Base-by-base conservation (phyloP, 2,888 invertebrate genomes). In the Adelphocoris suturalis region DNA sequence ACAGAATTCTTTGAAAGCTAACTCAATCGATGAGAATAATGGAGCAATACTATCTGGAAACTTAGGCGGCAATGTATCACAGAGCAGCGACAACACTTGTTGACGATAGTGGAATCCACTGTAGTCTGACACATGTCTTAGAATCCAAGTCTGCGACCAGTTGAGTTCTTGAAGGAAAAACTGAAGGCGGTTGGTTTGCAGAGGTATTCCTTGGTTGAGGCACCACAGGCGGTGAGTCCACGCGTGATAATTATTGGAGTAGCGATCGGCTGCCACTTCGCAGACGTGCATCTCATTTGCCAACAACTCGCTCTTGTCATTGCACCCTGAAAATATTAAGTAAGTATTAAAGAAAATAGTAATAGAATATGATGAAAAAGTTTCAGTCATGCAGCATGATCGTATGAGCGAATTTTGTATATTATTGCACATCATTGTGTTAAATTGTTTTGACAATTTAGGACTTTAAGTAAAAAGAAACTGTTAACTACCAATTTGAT, bases 171-270 rank as follows among this genome's bases (percentile, higher is more conserved):
- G 87, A 11, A 78, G 88, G 27, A 89, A 81, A 80, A 52, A 88
- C 27, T 61, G 47, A 13, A 23, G 27, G 19, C 55, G 27, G 76
- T 78, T 89, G 37, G 23, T 23, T 46, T 90, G 68, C 47, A 55
- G 12, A 0, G 90, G 90, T n/a, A 89, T 23, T 27, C 90, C 76
- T 61, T 90, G 91, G 48, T 90, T 88, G 57, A 92, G 87, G 90
- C 96, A 94, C 97, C 98, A 97, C 92, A 96, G 96, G 2, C 98
- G 95, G 93, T 98, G 97, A 92, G 96, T 97, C 98, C 98, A 99
- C 28, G 98, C 97, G 93, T 98, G 97, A 93, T 98, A 98, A 93
- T 99, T 99, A 93, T 97, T 98, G 4, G 96, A 95, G 92, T 96
- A 96, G 91, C 96, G 96, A 91, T 96, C 95, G 3, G 97, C 96